phyloP scores from a whole-genome alignment of 1,140 invertebrate genomes.

The Ladona fulva region DNA sequence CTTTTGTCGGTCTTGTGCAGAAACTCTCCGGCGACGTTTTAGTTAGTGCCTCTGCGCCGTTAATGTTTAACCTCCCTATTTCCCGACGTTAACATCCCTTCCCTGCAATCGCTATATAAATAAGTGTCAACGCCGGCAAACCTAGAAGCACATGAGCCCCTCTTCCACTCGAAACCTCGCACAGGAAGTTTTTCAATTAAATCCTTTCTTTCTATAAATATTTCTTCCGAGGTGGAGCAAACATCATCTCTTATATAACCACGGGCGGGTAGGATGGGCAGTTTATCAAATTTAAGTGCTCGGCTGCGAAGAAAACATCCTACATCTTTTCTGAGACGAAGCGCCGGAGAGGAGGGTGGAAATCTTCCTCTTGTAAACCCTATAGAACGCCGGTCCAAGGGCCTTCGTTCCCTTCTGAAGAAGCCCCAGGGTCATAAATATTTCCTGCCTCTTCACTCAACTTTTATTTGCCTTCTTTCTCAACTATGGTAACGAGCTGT shows the following conservation, averaged over 20 bases:
- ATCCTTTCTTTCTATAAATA: background rate
- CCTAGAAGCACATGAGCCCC: background rate
- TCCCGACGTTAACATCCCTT: too few species aligned
- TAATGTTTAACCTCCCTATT: background rate
- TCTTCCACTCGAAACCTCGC: background rate
- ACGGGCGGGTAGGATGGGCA: background rate
- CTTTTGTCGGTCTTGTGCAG: background rate
- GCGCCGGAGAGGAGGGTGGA: background rate
- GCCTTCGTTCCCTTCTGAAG: background rate
- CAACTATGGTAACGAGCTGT: background rate
- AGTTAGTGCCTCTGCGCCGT: background rate
- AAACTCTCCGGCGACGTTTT: background rate
- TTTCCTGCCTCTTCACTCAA: background rate
- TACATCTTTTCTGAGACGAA: background rate
- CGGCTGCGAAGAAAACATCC: background rate
- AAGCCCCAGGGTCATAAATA: background rate
- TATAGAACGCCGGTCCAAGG: background rate
- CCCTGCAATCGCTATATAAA: background rate
- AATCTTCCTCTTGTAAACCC: background rate
- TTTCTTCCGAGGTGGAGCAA: background rate
- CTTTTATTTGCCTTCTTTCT: conserved; percentile 10
- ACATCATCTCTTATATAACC: background rate
- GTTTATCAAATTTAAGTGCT: background rate
- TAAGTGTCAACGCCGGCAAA: background rate
- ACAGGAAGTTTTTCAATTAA: conserved; percentile 8